These are phyloP conservation scores for Platanista minor DNA, from an alignment of 2,113 vertebrate species.

Conservation along the genomic window DNA sequence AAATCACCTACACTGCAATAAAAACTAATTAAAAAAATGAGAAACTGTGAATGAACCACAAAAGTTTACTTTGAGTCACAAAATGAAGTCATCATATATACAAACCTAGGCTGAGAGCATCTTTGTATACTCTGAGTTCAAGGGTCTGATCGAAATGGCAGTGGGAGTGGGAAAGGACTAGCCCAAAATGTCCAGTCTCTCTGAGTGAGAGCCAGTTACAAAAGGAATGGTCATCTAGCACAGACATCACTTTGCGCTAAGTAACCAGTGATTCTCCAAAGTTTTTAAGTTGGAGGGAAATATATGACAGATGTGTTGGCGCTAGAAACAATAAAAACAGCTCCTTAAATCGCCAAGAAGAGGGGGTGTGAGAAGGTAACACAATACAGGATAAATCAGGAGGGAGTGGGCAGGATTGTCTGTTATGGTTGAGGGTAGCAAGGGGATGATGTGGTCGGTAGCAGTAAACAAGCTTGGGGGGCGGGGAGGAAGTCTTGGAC, in stretches of 20 bases:
- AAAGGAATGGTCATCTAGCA: not conserved
- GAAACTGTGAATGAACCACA: not conserved
- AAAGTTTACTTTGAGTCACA: not conserved
- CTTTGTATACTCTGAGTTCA: not conserved
- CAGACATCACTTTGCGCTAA: not conserved
- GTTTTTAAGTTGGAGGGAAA: constrained; percentile 54
- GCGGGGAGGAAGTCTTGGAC: not conserved
- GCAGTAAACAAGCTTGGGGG: not conserved
- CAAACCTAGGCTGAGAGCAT: not conserved
- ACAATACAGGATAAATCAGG: constrained; percentile 44
- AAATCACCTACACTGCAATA: too few species aligned
- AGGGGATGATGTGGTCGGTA: not conserved
- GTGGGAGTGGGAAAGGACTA: not conserved
- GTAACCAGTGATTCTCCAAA: constrained; percentile 48
- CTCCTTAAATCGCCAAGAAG: constrained; percentile 41
- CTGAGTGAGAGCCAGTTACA: not conserved
- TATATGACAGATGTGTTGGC: constrained; percentile 59
- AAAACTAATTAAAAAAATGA: not conserved
- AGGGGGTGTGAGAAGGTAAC: not conserved
- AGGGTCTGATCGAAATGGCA: not conserved
- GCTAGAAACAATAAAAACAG: constrained; percentile 58
- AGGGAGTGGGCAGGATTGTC: not conserved
- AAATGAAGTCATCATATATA: not conserved
- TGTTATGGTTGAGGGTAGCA: not conserved
- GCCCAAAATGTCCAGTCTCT: not conserved